phyloP scores from a whole-genome alignment of 2,113 vertebrate genomes.

The Gadus chalcogrammus region DNA sequence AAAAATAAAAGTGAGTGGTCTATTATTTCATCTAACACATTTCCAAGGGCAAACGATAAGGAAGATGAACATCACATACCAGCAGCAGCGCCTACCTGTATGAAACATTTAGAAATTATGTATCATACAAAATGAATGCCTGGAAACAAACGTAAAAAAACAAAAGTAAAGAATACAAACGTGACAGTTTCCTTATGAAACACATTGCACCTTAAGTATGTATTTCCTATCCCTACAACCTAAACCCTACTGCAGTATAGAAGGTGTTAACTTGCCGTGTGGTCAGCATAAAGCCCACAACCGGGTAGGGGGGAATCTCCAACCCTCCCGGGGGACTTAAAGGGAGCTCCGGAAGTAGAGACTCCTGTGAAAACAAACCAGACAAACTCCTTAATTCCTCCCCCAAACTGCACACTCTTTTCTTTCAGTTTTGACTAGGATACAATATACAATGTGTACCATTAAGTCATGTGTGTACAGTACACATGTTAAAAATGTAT shows the following conservation, averaged over 20 bases:
- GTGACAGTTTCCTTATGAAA: not conserved
- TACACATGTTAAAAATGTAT: too few species aligned
- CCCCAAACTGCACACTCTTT: too few species aligned
- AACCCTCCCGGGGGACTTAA: slow-evolving; percentile 47
- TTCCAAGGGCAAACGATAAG: not conserved
- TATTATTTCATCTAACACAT: not conserved
- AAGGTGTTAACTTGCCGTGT: slow-evolving; percentile 27
- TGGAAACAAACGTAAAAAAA: too few species aligned
- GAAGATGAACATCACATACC: slow-evolving; percentile 10
- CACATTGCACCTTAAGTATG: not conserved
- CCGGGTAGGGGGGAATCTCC: slow-evolving; percentile 44
- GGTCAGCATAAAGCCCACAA: slow-evolving; percentile 44
- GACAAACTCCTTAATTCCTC: too few species aligned
- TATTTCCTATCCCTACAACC: too few species aligned
- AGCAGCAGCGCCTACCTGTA: slow-evolving; percentile 44
- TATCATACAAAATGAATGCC: too few species aligned
- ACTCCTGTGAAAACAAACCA: slow-evolving; percentile 30
- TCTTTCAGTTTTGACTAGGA: too few species aligned
- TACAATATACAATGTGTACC: too few species aligned
- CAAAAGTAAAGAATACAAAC: not conserved
- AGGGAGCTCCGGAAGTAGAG: slow-evolving; percentile 46
- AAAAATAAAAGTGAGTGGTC: not conserved
- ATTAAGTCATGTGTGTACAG: too few species aligned
- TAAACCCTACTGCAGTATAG: too few species aligned
- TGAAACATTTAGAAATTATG: not conserved